Percentiles rank a stretch among this genome's conserved stretches.
Conservation (phyloP, 1,140 invertebrate species). For the Drosophila carrolli region DNA sequence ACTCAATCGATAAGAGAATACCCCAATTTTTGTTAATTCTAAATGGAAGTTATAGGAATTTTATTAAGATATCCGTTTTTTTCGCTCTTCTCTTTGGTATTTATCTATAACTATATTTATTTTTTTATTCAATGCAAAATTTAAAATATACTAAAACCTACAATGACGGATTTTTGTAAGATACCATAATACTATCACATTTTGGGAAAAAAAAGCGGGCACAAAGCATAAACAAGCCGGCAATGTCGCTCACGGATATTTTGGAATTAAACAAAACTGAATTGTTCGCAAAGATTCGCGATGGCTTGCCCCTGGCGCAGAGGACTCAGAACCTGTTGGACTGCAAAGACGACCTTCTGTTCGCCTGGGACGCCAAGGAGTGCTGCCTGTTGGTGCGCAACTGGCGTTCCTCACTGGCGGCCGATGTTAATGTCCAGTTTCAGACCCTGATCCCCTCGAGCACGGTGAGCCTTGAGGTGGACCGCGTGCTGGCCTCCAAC, state of each 20-base stretch:
- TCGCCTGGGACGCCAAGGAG: conserved; percentile 70
- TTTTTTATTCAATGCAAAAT: no score
- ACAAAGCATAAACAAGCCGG: neutral
- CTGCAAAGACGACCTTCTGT: conserved; percentile 80
- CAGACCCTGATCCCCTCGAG: conserved; percentile 79
- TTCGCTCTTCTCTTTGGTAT: no score
- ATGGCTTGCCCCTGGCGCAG: conserved; percentile 50
- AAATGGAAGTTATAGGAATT: no score
- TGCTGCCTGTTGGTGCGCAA: conserved; percentile 66
- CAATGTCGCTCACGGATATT: conserved; percentile 65
- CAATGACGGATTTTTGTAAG: neutral
- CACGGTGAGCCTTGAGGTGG: conserved; percentile 75
- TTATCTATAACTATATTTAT: no score
- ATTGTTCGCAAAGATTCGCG: conserved; percentile 71
- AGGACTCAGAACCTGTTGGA: conserved; percentile 77
- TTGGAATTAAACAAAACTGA: conserved; percentile 67
- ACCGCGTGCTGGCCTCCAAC: conserved; percentile 79
- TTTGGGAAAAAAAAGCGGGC: neutral
- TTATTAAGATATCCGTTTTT: no score
- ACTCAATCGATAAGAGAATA: no score
- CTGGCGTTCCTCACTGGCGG: conserved; percentile 64
- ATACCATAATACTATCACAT: neutral
- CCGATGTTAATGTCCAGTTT: conserved; percentile 32
- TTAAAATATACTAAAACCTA: conserved; percentile 1
- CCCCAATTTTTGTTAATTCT: no score